Base-by-base conservation (phyloP, 2,797 vertebrate genomes). In the Threskiornis aethiopicus region DNA sequence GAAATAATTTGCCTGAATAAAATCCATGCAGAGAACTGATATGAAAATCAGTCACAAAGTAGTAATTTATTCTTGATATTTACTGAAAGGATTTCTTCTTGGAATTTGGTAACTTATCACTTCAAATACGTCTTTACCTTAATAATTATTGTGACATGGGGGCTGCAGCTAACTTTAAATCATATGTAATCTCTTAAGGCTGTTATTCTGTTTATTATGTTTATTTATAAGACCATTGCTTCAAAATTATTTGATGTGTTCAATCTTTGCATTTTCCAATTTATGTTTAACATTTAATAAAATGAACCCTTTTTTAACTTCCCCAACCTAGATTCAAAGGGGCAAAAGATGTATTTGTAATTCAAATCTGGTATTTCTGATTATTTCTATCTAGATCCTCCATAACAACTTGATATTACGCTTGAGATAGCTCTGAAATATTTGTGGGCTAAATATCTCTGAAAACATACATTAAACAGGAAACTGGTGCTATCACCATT, bases 361-460 rank as follows among this genome's bases (percentile, higher is more conserved):
- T 52, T 93, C 19, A 64, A 52, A 64, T 33, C 18, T 57, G 3
- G 0, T 76, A 66, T 96, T 94, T 90, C n/a, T 77, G 31, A n/a
- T 65, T 59, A 75, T 54, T 58, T 24, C 61, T 79, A 7, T 29
- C 51, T 9, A 69, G 13, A 29, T 93, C 5, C 33, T 89, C 58
- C 26, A 20, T 58, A 81, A 57, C 4, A 75, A 72, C 41, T 85
- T 91, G 35, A n/a, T 85, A 78, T 33, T 66, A 51, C 24, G 28
- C 67, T 69, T 67, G 44, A 91, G 81, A 92, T 57, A 85, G 52
- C 75, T 57, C 84, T 92, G 75, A 94, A 83, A 93, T 89, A 92
- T 85, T 89, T 95, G 47, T 78, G 46, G 18, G 28, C 59, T 93
- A 95, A 95, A 54, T 89, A 46, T 49, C 37, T 92, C 61, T 87